Base-by-base conservation (phyloP, 2,888 invertebrate species). In the Lasioglossum vierecki region DNA sequence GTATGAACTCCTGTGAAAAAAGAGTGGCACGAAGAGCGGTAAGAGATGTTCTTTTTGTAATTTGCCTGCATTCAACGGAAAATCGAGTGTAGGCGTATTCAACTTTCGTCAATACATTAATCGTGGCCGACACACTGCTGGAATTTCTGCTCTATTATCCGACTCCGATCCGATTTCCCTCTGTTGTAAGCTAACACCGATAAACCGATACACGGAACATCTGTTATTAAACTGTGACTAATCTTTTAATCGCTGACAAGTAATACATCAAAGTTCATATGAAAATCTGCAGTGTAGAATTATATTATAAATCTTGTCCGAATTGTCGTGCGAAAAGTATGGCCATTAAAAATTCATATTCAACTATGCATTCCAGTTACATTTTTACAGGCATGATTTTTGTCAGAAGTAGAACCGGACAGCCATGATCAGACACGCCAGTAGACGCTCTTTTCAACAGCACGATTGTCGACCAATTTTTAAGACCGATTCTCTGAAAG, bases 61-160 rank as follows among this genome's bases (percentile, higher is more conserved):
- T 77, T 82, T 82, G 26, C 44, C 30, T 30, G 49, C 63, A 79
- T 79, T 84, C 49, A 57, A 72, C 39, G 66, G 9, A 35, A 44
- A 60, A 84, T 83, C 57, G 76, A 76, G 57, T 41, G 66, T 66
- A 26, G 57, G 18, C 44, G n/a, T 39, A 49, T 79, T 83, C 72
- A 72, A 76, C 57, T 76, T 76, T 66, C 79, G 35, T 60, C 68
- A 66, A 76, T 79, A 78, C 75, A 15, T 78, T 72, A 78, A 41
- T 13, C 60, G 13, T 26, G 60, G 60, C 1, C 60, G 26, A 26
- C 53, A 53, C 53, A 9, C 53, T 2, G n/a, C n/a, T 22, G n/a
- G 22, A 39, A 41, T 71, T 80, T 71, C 41, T 71, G 46, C 49
- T 46, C 60, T 30, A 46, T 71, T 49, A 71, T 71, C 46, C 46